These are phyloP conservation scores for Drosophila anomelani DNA, from an alignment of 2,888 invertebrate genomes.

Conservation along the genomic window DNA sequence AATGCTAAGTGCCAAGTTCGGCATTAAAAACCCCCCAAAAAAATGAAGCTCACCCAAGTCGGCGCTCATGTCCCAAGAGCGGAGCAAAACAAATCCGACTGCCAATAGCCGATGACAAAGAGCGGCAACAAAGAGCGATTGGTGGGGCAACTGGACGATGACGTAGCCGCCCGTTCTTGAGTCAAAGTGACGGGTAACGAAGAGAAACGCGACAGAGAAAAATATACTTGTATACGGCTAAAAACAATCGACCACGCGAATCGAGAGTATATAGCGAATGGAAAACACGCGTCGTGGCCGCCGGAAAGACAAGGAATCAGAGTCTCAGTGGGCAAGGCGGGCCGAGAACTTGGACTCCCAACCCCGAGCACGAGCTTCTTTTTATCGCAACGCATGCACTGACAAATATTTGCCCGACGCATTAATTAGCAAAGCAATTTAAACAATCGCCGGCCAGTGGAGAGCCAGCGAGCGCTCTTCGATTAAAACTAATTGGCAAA, in stretches of 20 bases:
- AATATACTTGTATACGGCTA: not conserved
- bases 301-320: constrained; percentile 9
- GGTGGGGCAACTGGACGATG: constrained; percentile 21
- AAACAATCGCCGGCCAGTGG: constrained; percentile 31
- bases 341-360: constrained; percentile 6
- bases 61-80: constrained; percentile 46
- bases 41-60: constrained; percentile 54
- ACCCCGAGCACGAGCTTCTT: constrained; percentile 26
- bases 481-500: constrained; percentile 72
- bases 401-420: constrained; percentile 41
- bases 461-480: constrained; percentile 50
- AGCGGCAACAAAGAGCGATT: constrained; percentile 21
- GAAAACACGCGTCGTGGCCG: constrained; percentile 25
- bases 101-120: not conserved
- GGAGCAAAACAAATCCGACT: constrained; percentile 17
- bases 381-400: constrained; percentile 41
- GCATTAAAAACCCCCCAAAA: too few relatives aligned
- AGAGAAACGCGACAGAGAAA: constrained; percentile 19
- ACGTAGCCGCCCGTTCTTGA: constrained; percentile 26
- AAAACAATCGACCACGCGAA: constrained; percentile 23
- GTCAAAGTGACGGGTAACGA: constrained; percentile 21
- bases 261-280: constrained; percentile 1
- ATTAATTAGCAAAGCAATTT: constrained; percentile 52
- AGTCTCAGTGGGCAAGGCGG: constrained; percentile 2
- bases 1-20: constrained; percentile 9